Evolutionary conservation across 2,797 vertebrate genomes (phyloP), one percentile per base, ranked within the genome.

Genomic region (Dallia pectoralis): DNA sequence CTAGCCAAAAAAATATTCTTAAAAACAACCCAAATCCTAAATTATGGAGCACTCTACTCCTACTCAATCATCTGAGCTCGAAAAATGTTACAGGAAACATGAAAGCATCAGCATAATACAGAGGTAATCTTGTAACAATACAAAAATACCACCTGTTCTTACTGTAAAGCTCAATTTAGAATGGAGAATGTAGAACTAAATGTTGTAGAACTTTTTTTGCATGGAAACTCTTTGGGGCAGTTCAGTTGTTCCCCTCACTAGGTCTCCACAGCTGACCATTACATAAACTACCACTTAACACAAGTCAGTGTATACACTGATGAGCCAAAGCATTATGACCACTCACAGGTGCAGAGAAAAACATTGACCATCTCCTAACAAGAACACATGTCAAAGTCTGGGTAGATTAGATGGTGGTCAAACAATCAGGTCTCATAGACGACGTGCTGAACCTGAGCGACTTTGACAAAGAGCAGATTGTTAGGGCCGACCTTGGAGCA

Each of bases 61-160:
- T 71, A 73, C 15, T 84, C 61, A 32, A 67, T 74, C 74, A 2
- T 79, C 61, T 80, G 74, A 62, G 69, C 66, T 25, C 67, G 73
- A 75, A 70, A 76, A 74, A 74, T 74, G n/a, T 75, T 69, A 70
- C 72, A 67, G 64, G 29, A 56, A 73, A 77, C 51, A 67, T 72
- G 73, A 75, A 79, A 79, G 80, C 75, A 77, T 81, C 81, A 82
- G 30, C 18, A 33, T 30, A 30, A 14, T 27, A 27, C 78, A 78
- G 72, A 44, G 76, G 81, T 72, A 75, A 76, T 79, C 79, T 72
- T 79, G 70, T 80, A 75, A 77, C 79, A 77, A 76, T 74, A 29
- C 49, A 5, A 30, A 14, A 68, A 7, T 48, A 12, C 79, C 88
- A 88, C 88, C 86, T 87, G 88, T 82, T 81, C 73, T 63, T 73